Percentiles rank a stretch among this genome's conserved stretches.
Evolutionary conservation across 2,797 vertebrate genomes (phyloP).

Genomic region (Lutjanus argentimaculatus): DNA sequence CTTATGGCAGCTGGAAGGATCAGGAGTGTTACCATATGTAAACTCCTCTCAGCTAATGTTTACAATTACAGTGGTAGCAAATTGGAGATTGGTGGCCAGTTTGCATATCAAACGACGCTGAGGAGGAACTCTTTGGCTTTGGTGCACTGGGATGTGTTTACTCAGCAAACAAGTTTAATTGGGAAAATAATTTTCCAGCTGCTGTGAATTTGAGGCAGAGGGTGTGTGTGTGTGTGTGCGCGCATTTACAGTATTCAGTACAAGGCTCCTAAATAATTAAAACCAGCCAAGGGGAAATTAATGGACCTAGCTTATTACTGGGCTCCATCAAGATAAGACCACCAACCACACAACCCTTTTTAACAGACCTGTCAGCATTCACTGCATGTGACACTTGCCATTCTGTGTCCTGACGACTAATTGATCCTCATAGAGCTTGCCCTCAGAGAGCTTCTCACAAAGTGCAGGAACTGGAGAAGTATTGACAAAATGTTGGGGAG

Average conservation of each 20-base stretch:
- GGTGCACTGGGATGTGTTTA: slow-evolving; percentile 69
- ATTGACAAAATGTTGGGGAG: slow-evolving; percentile 69
- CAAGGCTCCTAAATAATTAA: slow-evolving; percentile 71
- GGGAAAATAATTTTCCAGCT: slow-evolving; percentile 80
- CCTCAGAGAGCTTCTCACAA: slow-evolving; percentile 56
- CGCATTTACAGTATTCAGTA: slow-evolving; percentile 62
- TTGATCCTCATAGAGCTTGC: slow-evolving; percentile 66
- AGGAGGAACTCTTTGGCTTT: slow-evolving; percentile 64
- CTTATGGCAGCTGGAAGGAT: slow-evolving; percentile 45
- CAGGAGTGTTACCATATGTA: slow-evolving; percentile 59
- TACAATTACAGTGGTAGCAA: slow-evolving; percentile 71
- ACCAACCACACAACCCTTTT: slow-evolving; percentile 46
- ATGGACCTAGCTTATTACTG: slow-evolving; percentile 48
- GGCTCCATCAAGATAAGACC: slow-evolving; percentile 59
- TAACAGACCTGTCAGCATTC: slow-evolving; percentile 63
- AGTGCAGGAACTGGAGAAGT: slow-evolving; percentile 58
- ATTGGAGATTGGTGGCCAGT: slow-evolving; percentile 66
- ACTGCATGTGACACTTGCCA: slow-evolving; percentile 57
- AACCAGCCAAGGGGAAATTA: slow-evolving; percentile 68
- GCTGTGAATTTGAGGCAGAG: slow-evolving; percentile 62
- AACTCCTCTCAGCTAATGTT: slow-evolving; percentile 75
- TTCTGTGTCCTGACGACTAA: slow-evolving; percentile 52
- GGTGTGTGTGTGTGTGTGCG: background rate
- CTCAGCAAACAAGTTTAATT: slow-evolving; percentile 82
- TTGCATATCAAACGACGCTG: slow-evolving; percentile 74